Percentiles rank a stretch among this genome's conserved stretches.
These are phyloP conservation scores for Julus scanicus DNA, from an alignment of 2,888 invertebrate genomes.

Conservation along the genomic window DNA sequence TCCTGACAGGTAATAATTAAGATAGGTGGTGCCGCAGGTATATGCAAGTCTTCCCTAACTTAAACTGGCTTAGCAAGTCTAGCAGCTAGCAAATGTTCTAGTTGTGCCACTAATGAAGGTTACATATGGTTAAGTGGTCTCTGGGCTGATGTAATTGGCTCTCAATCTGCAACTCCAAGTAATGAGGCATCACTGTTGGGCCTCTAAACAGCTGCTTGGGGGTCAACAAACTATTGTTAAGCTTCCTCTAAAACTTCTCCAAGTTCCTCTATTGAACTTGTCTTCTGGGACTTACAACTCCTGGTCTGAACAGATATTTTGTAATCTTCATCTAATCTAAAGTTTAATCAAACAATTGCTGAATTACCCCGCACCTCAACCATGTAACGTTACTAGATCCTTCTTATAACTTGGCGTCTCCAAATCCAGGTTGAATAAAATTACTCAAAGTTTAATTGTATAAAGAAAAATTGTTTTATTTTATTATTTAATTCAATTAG, in stretches of 20 bases:
- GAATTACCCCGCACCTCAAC: conserved; percentile 12
- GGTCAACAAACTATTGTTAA: neutral
- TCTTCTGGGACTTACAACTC: neutral
- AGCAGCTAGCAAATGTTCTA: neutral
- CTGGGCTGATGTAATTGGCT: neutral
- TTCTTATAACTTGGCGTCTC: no score
- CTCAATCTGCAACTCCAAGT: neutral
- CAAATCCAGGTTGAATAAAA: no score
- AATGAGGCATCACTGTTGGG: neutral
- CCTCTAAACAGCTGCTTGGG: neutral
- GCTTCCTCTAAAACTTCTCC: neutral
- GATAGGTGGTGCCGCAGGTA: neutral
- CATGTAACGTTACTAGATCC: neutral
- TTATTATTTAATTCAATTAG: no score
- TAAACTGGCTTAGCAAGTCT: neutral
- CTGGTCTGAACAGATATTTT: no score
- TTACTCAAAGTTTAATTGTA: no score
- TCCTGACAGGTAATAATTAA: no score
- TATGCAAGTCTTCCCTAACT: neutral
- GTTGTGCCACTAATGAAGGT: neutral
- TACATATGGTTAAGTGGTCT: neutral
- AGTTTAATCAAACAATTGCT: neutral
- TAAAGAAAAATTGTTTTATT: no score
- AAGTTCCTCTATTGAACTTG: neutral
- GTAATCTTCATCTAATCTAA: no score